Conservation (phyloP, 2,113 vertebrate genomes). For the Tapirus terrestris region DNA sequence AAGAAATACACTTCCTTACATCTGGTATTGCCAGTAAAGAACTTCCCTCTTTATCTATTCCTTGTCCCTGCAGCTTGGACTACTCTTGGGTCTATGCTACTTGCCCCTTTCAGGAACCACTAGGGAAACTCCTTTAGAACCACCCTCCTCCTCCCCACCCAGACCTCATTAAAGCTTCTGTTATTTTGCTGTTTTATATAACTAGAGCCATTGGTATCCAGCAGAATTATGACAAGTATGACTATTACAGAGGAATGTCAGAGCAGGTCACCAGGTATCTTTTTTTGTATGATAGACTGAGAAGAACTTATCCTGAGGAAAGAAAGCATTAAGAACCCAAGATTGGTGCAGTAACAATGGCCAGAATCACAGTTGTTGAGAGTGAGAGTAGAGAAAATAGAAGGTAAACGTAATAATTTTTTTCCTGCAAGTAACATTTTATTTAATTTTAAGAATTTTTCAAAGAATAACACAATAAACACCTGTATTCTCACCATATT, state of each 20-base stretch:
- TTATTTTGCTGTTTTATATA: background rate
- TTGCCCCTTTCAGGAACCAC: background rate
- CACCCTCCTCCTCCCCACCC: background rate
- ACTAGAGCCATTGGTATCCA: background rate
- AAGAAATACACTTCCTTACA: constrained; percentile 27
- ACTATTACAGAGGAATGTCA: constrained; percentile 14
- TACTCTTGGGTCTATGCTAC: background rate
- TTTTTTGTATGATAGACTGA: background rate
- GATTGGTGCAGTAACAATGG: background rate
- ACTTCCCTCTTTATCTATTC: background rate
- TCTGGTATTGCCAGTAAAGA: background rate
- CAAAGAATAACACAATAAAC: constrained; percentile 22
- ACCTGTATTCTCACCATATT: background rate
- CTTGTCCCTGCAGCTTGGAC: background rate
- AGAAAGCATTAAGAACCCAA: background rate
- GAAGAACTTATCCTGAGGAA: constrained; percentile 1
- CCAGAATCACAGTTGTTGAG: background rate
- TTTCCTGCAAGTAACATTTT: constrained; percentile 8
- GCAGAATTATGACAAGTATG: constrained; percentile 17
- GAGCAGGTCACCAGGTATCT: background rate
- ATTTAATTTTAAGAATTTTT: constrained; percentile 55
- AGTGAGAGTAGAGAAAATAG: background rate
- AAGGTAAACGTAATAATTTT: background rate
- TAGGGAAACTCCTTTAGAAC: background rate
- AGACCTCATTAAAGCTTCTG: background rate